A percentile compares a stretch with the other conserved stretches of the same genome.
Evolutionary conservation across 2,113 vertebrate genomes (phyloP).

Genomic region (Sinocyclocheilus anophthalmus): DNA sequence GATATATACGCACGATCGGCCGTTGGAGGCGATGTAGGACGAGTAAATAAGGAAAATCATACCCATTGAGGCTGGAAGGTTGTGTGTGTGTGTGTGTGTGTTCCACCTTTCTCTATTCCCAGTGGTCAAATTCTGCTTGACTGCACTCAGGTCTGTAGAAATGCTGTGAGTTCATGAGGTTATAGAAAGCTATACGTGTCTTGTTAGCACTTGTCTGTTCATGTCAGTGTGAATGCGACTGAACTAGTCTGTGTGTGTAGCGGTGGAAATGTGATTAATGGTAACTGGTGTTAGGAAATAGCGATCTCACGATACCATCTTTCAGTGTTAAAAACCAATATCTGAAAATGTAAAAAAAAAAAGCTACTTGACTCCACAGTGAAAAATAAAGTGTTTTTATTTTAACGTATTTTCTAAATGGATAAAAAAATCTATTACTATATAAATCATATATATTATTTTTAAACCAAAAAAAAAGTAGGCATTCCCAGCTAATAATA

Average conservation of each 20-base stretch:
- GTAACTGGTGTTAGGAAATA: neutral
- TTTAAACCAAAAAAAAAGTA: no score
- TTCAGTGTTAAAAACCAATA: neutral
- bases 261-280: neutral
- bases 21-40: conserved; percentile 5
- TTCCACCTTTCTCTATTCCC: neutral
- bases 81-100: neutral
- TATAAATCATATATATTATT: no score
- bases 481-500: no score
- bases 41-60: conserved; percentile 43
- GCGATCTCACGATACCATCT: neutral
- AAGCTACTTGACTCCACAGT: no score
- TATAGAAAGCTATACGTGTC: neutral
- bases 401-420: neutral
- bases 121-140: conserved; percentile 1
- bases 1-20: conserved; percentile 32
- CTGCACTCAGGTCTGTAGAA: conserved; percentile 14
- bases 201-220: conserved; percentile 37
- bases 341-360: no score
- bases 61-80: conserved; percentile 15
- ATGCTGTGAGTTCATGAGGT: neutral
- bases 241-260: neutral
- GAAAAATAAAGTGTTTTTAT: neutral
- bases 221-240: neutral
- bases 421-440: no score